Conservation (phyloP, 2,113 vertebrate genomes). For the Propithecus coquereli region DNA sequence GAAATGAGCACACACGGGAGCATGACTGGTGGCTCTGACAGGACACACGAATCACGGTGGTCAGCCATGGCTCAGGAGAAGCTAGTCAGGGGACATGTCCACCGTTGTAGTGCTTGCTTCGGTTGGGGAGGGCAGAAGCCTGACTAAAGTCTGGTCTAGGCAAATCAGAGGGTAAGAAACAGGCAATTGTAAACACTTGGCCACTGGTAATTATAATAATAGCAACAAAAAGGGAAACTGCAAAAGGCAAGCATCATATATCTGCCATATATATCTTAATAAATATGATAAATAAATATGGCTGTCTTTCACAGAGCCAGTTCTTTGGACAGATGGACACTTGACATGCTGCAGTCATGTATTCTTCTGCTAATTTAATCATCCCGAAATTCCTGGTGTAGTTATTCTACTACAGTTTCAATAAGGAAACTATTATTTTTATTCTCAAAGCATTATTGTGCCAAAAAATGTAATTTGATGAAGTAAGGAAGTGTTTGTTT, state of each 20-base stretch:
- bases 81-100: rapidly evolving
- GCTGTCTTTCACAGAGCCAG: not conserved
- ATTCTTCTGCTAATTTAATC: not conserved
- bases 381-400: not conserved
- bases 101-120: not conserved
- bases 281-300: too few relatives aligned
- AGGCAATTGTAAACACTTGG: too few relatives aligned
- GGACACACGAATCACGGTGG: not conserved
- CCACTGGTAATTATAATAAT: not conserved
- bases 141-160: not conserved
- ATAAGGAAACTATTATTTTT: not conserved
- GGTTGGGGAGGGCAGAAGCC: not conserved
- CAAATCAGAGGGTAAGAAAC: not conserved
- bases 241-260: not conserved
- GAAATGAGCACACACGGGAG: not conserved
- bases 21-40: not conserved
- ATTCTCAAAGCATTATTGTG: not conserved
- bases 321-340: not conserved
- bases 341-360: not conserved
- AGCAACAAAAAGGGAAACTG: not conserved
- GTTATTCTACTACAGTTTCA: not conserved
- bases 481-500: not conserved
- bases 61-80: not conserved
- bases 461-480: not conserved
- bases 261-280: too few relatives aligned